Evolutionary conservation across 2,113 vertebrate species (phyloP).

Genomic region (Oryzias celebensis): DNA sequence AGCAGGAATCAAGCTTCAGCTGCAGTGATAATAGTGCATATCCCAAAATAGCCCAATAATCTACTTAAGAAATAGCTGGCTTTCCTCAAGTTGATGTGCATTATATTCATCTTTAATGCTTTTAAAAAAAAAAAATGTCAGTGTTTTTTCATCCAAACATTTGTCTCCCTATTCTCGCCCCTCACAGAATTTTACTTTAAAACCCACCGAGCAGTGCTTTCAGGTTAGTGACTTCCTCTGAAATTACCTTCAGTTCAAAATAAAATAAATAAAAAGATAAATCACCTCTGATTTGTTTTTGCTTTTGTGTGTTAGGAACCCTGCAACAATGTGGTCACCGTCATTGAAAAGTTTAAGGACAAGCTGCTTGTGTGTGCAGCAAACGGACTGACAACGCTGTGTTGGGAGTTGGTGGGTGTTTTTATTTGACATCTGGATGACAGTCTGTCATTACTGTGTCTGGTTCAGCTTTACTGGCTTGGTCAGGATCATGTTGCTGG

Average conservation of each 20-base stretch:
- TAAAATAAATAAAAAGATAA: too few species aligned
- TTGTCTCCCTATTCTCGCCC: neutral
- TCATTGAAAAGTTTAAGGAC: constrained; percentile 71
- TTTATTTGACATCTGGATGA: neutral
- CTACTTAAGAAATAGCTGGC: too few species aligned
- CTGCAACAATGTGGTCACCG: constrained; percentile 68
- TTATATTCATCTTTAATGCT: neutral
- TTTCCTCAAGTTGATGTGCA: too few species aligned
- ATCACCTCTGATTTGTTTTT: too few species aligned
- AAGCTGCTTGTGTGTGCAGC: constrained; percentile 73
- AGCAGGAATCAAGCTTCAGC: too few species aligned
- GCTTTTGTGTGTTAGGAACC: constrained; percentile 49
- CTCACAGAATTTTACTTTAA: constrained; percentile 58
- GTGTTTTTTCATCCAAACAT: neutral
- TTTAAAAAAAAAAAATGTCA: neutral
- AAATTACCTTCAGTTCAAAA: neutral
- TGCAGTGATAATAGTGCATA: too few species aligned
- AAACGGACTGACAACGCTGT: constrained; percentile 62
- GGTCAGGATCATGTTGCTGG: constrained; percentile 1
- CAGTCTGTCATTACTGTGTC: neutral
- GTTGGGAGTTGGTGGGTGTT: constrained; percentile 72
- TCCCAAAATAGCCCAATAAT: too few species aligned
- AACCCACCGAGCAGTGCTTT: constrained; percentile 24
- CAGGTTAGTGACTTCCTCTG: constrained; percentile 53
- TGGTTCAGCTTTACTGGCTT: neutral